These are phyloP conservation scores for Dermochelys coriacea DNA, from an alignment of 2,797 vertebrate species.

Conservation along the genomic window DNA sequence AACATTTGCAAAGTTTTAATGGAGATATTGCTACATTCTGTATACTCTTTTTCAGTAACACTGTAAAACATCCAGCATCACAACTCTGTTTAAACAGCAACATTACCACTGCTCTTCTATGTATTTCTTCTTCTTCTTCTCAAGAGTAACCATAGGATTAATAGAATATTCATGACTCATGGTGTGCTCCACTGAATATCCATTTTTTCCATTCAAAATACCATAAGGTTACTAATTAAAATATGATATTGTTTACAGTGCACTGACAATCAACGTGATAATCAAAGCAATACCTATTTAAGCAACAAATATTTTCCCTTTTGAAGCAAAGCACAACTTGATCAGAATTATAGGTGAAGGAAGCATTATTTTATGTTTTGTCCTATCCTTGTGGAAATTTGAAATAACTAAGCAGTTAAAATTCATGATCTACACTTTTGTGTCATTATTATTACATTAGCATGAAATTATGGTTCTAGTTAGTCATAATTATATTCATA, in stretches of 20 bases:
- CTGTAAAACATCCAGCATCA: fast-evolving
- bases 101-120: not conserved
- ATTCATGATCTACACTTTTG: slow-evolving; percentile 85
- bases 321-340: slow-evolving; percentile 29
- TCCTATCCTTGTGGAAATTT: slow-evolving; percentile 73
- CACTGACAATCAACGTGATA: not conserved
- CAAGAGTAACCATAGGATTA: not conserved
- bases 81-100: not conserved
- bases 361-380: not conserved
- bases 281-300: slow-evolving; percentile 5
- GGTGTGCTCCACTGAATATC: not conserved
- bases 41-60: not conserved
- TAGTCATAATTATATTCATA: slow-evolving; percentile 86
- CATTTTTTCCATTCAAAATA: not conserved
- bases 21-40: not conserved
- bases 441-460: slow-evolving; percentile 87
- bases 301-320: slow-evolving; percentile 3
- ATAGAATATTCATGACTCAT: slow-evolving; percentile 1
- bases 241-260: not conserved
- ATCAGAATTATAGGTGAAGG: slow-evolving; percentile 25
- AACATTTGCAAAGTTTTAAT: not conserved
- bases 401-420: slow-evolving; percentile 83
- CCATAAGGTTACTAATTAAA: slow-evolving; percentile 37
- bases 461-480: slow-evolving; percentile 85
- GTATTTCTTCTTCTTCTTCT: not conserved